Base-by-base conservation (phyloP, 1,140 invertebrate genomes). In the Zaprionus davidi region DNA sequence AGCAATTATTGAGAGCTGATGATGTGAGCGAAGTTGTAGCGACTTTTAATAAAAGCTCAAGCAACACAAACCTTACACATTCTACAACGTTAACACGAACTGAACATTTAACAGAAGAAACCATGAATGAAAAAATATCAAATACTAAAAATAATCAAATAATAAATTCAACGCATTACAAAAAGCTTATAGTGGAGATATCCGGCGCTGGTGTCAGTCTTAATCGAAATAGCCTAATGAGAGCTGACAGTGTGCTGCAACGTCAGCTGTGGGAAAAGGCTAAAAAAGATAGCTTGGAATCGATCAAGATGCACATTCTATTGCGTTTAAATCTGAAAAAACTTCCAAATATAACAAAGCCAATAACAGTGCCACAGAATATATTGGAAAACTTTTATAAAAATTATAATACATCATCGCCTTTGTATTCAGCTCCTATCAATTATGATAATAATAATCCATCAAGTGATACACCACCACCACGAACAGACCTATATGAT, bases 291-390 rank as follows among this genome's bases (percentile, higher is more conserved):
- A 92, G 82, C 56, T 68, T 92, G 26, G 90, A 91, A 65, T 92
- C 91, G 0, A 92, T 92, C 12, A 92, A 92, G 66, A 82, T 87
- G 77, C 91, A 92, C 36, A 92, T 92, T 46, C 70, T 92, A 12
- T 78, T 91, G 80, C 79, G 91, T 3, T 72, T 92, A 26, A 82
- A 91, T 57, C 15, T 92, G 24, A 82, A 88, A 24, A 79, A 76
- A 49, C 60, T 91, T 5, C 91, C 91, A 3, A 92, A 92, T 60
- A 92, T 92, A 49, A 91, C 91, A 3, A 79, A 78, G 58, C 87
- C 87, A 13, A 71, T 85, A 5, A 58, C 69, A 20, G 90, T 91
- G 13, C 90, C 90, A 7, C 79, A 81, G 31, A 82, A 81, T 17
- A 91, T 91, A 57, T 53, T 91, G 58, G 85, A 91, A 56, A 78